Base-by-base conservation (phyloP, 2,797 vertebrate species). In the Triplophysa yarkandensis region DNA sequence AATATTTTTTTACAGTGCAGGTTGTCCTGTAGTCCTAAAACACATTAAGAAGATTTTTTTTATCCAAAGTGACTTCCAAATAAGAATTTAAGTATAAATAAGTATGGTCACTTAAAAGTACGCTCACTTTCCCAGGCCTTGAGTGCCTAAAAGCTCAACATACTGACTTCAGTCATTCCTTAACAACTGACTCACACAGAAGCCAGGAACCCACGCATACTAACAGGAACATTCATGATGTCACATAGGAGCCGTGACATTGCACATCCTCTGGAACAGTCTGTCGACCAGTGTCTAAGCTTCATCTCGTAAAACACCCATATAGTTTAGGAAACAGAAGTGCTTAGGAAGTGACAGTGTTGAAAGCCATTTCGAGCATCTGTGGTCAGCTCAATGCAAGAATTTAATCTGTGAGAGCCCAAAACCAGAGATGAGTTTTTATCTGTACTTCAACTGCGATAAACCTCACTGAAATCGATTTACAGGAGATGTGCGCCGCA, bases 141-240 rank as follows among this genome's bases (percentile, higher is more conserved):
- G 11, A 36, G 23, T 0, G 9, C 21, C 46, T 19, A 10, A 30
- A 55, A 39, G 17, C 23, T 72, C 7, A 14, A 4, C 30, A 4
- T 21, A 41, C 16, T 44, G 39, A 34, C 39, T 23, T 0, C 41
- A 50, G 54, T 50, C 11, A 19, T 39, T 41, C 71, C 32, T 57
- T 54, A 54, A 30, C 17, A 23, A 41, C 48, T 63, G 66, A 79
- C 41, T 82, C 62, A 71, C 41, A 57, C 44, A 64, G 25, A 78
- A 19, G 62, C 68, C 16, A 27, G 73, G 62, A 48, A 48, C 77
- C n/a, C 58, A 67, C 52, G 76, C 52, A 67, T 52, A 23, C 67
- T 78, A 34, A 81, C 65, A 82, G 74, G 76, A 81, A 80, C 68
- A 78, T 57, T 73, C 70, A 30, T 66, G 44, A 79, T 84, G 80